Conservation (phyloP, 2,888 invertebrate genomes). For the Eupithecia subfuscata region DNA sequence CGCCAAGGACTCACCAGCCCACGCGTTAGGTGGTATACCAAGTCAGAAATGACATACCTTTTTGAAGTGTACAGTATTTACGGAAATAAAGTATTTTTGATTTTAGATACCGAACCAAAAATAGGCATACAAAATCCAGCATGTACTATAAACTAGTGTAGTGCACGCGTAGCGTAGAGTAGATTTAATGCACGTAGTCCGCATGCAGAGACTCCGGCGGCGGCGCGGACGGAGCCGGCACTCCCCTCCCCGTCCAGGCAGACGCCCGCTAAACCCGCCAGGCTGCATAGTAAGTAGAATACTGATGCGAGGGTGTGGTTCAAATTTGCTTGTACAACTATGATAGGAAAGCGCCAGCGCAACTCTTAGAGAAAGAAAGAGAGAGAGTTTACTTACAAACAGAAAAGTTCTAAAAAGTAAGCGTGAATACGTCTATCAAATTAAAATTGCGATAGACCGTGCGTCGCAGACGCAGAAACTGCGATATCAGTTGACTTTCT, state of each 20-base stretch:
- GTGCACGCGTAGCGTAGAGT: constrained; percentile 68
- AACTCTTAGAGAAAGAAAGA: too few relatives aligned
- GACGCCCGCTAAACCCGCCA: constrained; percentile 78
- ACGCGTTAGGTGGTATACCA: not conserved
- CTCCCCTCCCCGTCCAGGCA: constrained; percentile 68
- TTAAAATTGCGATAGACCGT: too few relatives aligned
- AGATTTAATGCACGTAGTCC: constrained; percentile 80
- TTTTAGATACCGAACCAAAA: not conserved
- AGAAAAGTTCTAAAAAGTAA: too few relatives aligned
- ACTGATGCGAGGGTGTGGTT: constrained; percentile 44
- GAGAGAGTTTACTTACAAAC: too few relatives aligned
- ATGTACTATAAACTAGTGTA: constrained; percentile 53
- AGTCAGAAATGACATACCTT: not conserved
- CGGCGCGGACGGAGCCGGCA: constrained; percentile 44
- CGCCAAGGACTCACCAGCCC: not conserved
- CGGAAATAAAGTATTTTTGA: too few relatives aligned
- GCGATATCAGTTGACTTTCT: too few relatives aligned
- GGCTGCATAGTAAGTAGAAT: constrained; percentile 77
- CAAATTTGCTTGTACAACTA: constrained; percentile 43
- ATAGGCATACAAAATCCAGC: constrained; percentile 46
- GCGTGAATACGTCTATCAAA: too few relatives aligned
- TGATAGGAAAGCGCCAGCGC: too few relatives aligned
- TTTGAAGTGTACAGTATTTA: too few relatives aligned
- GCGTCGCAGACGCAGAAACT: too few relatives aligned
- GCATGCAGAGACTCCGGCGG: constrained; percentile 71